Percentiles rank a stretch among this genome's conserved stretches.
These are phyloP conservation scores for Drosophila bifasciata DNA, from an alignment of 1,140 invertebrate genomes.

Conservation along the genomic window DNA sequence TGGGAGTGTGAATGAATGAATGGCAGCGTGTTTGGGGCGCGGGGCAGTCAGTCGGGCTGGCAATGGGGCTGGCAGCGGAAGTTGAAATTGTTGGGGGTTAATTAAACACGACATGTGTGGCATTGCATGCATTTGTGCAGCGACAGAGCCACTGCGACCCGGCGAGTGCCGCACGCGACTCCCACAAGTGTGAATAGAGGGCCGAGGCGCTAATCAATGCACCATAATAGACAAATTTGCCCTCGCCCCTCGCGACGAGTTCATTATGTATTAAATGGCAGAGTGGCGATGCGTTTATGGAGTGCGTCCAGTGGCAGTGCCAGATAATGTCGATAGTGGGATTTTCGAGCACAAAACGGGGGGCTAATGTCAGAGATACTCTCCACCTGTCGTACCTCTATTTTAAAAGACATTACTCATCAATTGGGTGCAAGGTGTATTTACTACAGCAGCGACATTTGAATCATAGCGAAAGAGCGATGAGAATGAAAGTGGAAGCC, in stretches of 20 bases:
- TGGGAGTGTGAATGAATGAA: slow-evolving; percentile 7
- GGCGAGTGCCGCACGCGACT: slow-evolving; percentile 16
- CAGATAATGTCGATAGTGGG: slow-evolving; percentile 21
- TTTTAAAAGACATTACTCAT: too few relatives aligned
- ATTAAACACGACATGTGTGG: slow-evolving; percentile 82
- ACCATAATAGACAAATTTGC: slow-evolving; percentile 75
- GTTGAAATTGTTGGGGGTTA: slow-evolving; percentile 80
- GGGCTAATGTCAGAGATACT: background rate
- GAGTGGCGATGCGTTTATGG: slow-evolving; percentile 70
- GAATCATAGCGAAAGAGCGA: too few relatives aligned
- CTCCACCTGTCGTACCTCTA: too few relatives aligned
- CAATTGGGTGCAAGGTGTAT: too few relatives aligned
- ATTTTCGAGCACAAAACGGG: slow-evolving; percentile 42
- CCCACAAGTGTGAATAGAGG: slow-evolving; percentile 70
- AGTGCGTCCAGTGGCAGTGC: slow-evolving; percentile 40
- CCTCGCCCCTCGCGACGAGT: slow-evolving; percentile 38
- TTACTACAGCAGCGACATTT: too few relatives aligned
- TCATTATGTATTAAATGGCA: slow-evolving; percentile 62
- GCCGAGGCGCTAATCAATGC: slow-evolving; percentile 71
- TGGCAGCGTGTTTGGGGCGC: slow-evolving; percentile 5
- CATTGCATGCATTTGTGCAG: slow-evolving; percentile 73
- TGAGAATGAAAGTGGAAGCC: too few relatives aligned
- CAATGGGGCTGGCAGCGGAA: slow-evolving; percentile 29
- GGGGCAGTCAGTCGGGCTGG: slow-evolving; percentile 11
- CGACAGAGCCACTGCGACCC: slow-evolving; percentile 16